A percentile compares a stretch with the other conserved stretches of the same genome.
phyloP scores from a whole-genome alignment of 2,888 invertebrate genomes.

The Hesperia comma region DNA sequence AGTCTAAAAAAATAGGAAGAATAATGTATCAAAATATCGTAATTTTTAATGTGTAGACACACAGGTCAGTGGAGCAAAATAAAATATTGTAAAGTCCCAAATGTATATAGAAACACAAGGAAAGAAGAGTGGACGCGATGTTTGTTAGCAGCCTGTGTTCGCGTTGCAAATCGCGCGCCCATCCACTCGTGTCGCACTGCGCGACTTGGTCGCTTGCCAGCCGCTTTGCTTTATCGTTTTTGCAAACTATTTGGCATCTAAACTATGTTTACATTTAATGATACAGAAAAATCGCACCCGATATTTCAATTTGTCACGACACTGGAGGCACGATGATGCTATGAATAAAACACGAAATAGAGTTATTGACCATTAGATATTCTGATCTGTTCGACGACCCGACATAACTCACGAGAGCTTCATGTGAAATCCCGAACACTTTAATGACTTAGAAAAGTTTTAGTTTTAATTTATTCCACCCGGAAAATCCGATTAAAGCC shows the following conservation, averaged over 20 bases:
- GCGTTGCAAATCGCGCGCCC: conserved; percentile 52
- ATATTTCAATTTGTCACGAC: conserved; percentile 71
- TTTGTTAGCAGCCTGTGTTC: conserved; percentile 47
- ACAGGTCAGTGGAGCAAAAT: not conserved
- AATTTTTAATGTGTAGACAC: not conserved
- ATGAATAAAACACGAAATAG: conserved; percentile 45
- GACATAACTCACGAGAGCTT: not conserved
- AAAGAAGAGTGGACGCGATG: conserved; percentile 42
- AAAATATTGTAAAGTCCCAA: not conserved
- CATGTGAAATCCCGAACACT: conserved; percentile 1
- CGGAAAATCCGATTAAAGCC: conserved; percentile 10
- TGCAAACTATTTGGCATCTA: conserved; percentile 78
- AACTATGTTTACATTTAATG: conserved; percentile 79
- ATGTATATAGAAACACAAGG: conserved; percentile 41
- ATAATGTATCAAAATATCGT: not conserved
- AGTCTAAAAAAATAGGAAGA: too few species aligned
- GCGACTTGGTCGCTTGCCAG: conserved; percentile 79
- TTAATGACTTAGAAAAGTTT: conserved; percentile 3
- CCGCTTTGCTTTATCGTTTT: conserved; percentile 77
- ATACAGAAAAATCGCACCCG: conserved; percentile 71
- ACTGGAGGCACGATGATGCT: conserved; percentile 45
- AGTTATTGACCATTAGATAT: conserved; percentile 30
- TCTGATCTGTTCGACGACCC: conserved; percentile 5
- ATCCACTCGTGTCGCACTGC: conserved; percentile 73
- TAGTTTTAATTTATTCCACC: conserved; percentile 12